phyloP scores from a whole-genome alignment of 2,113 vertebrate genomes.

The Hiodon alosoides region DNA sequence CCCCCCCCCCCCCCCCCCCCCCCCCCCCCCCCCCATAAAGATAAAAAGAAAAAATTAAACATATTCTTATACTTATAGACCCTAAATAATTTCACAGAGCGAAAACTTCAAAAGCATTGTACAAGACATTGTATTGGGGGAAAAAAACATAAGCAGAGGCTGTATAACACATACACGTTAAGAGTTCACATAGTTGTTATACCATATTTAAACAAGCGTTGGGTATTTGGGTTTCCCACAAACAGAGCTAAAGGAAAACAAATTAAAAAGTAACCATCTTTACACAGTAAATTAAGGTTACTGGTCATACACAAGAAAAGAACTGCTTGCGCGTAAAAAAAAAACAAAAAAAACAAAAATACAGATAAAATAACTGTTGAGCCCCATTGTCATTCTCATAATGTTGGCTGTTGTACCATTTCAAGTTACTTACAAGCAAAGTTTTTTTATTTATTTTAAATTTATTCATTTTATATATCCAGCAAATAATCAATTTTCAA shows the following conservation, averaged over 20 bases:
- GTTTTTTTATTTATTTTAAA: conserved; percentile 28
- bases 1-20: no score
- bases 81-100: conserved; percentile 81
- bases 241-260: conserved; percentile 84
- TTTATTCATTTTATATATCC: conserved; percentile 67
- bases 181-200: conserved; percentile 71
- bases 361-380: conserved; percentile 72
- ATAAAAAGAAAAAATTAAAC: conserved; percentile 38
- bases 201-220: conserved; percentile 98
- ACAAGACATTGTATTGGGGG: conserved; percentile 92
- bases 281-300: conserved; percentile 99
- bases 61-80: conserved; percentile 66
- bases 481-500: conserved; percentile 91
- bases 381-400: conserved; percentile 89
- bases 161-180: conserved; percentile 77
- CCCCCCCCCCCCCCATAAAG: no score
- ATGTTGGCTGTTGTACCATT: conserved; percentile 87
- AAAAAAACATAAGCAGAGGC: conserved; percentile 85
- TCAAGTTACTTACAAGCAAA: conserved; percentile 92
- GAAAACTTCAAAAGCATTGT: conserved; percentile 85
- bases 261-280: conserved; percentile 96
- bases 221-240: conserved; percentile 90
- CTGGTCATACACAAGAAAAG: conserved; percentile 99
- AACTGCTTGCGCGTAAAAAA: conserved; percentile 92
- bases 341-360: conserved; percentile 35